Base-by-base conservation (phyloP, 2,797 vertebrate genomes). In the Anas bernieri region DNA sequence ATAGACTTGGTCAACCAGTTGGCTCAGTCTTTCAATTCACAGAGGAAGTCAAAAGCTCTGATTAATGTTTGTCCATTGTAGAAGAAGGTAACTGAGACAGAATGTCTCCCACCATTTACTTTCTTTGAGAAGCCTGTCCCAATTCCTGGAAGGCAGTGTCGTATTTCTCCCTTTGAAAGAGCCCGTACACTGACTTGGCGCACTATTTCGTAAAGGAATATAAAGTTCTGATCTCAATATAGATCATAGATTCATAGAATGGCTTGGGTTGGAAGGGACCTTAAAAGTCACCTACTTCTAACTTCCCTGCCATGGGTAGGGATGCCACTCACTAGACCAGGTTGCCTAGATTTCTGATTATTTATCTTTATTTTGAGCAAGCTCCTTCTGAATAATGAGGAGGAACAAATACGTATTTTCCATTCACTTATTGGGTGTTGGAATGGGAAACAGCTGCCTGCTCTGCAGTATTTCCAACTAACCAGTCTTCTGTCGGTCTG, bases 141-240 rank as follows among this genome's bases (percentile, higher is more conserved):
- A 6, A 8, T 46, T 68, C 23, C 39, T 52, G n/a, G 59, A 62
- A 83, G 26, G 13, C 55, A 28, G 12, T 28, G 12, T 30, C 11
- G 1, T 7, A 6, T 15, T 8, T 31, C 48, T 67, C 35, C 30
- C 41, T 50, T 64, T 55, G 43, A 61, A 78, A 74, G 50, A 33
- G 28, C 41, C 50, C 30, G 0, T 64, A 12, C 20, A 22, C 2
- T 39, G 50, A 12, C 11, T 30, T 8, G 22, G 13, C 1, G 4
- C 58, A 15, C 13, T 69, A 7, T 31, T 86, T 31, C 14, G 6
- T 37, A 66, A 83, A 81, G 31, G 14, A 26, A 35, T 45, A n/a
- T 5, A 4, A 72, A 75, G 11, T 62, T 91, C 43, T 31, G n/a
- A 41, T 64, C 6, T 43, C 15, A 23, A 23, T 11, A 25, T 56